Base-by-base conservation (phyloP, 1,140 invertebrate genomes). In the Prorops nasuta region DNA sequence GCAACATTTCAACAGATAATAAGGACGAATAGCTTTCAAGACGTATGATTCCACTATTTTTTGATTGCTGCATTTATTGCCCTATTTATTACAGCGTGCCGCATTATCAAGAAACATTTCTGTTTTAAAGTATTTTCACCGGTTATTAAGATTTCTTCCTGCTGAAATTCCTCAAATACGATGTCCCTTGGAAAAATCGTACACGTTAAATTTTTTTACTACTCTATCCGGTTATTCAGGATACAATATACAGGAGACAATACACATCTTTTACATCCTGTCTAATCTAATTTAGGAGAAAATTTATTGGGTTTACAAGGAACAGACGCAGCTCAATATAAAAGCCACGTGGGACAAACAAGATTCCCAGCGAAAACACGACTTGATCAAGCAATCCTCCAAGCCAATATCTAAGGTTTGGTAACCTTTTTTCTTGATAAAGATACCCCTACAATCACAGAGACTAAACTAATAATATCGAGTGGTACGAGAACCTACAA, bases 381-480 rank as follows among this genome's bases (percentile, higher is more conserved):
- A 57, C 54, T 57, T 60, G 54, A 60, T 60, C 58, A 57, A 50
- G 54, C 54, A 62, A 62, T 62, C 58, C 49, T 57, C 47, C 58
- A 50, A 51, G 45, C 58, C 59, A 62, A 62, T 62, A 62, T 62
- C 47, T 28, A 36, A 40, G 44, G 32, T 20, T 50, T 45, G 41
- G 46, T 34, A 60, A 55, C 58, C 53, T 39, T 60, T 40, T 54
- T 56, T 42, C 37, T 54, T 45, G 51, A 51, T 46, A 46, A 48
- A 56, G 48, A 62, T 56, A 56, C 59, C 62, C 45, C 44, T 39
- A 44, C 59, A 54, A 57, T 62, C 51, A 54, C 54, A 45, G n/a
- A n/a, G n/a, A n/a, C n/a, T n/a, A n/a, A n/a, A n/a, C n/a, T n/a
- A n/a, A n/a, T n/a, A n/a, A n/a, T n/a, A n/a, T n/a, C n/a, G n/a